phyloP scores from a whole-genome alignment of 2,113 vertebrate genomes.

The Sinocyclocheilus anophthalmus region DNA sequence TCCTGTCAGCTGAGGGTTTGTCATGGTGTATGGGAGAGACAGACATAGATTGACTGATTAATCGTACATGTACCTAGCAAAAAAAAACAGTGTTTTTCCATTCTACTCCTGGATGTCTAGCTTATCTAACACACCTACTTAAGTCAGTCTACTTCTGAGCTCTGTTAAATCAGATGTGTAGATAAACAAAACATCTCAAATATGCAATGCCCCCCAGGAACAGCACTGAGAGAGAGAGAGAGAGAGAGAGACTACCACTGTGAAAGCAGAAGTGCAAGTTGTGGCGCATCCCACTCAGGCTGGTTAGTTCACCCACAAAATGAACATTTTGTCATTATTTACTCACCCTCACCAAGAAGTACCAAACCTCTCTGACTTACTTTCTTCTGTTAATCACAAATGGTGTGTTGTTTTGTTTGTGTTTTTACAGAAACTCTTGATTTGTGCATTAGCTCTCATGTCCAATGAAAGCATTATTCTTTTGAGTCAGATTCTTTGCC shows the following conservation, averaged over 20 bases:
- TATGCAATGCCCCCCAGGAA: background rate
- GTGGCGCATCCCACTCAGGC: background rate
- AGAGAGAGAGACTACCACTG: background rate
- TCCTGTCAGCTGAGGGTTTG: conserved; percentile 56
- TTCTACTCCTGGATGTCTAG: background rate
- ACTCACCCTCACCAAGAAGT: background rate
- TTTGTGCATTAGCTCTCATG: background rate
- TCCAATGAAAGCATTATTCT: background rate
- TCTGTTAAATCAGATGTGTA: background rate
- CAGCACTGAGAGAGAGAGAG: too few relatives aligned
- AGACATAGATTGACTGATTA: conserved; percentile 26
- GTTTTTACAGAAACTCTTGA: background rate
- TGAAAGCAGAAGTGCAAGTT: background rate
- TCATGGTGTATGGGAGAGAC: background rate
- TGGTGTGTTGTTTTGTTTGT: background rate
- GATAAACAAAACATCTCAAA: background rate
- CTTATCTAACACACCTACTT: background rate
- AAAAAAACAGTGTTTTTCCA: background rate
- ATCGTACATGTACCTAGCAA: background rate
- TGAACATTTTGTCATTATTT: background rate
- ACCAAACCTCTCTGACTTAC: background rate
- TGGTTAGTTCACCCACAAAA: background rate
- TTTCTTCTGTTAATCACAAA: background rate
- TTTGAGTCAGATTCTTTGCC: background rate
- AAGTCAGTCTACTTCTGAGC: background rate